These are phyloP conservation scores for Nesoenas mayeri DNA, from an alignment of 2,113 vertebrate genomes.

Conservation along the genomic window DNA sequence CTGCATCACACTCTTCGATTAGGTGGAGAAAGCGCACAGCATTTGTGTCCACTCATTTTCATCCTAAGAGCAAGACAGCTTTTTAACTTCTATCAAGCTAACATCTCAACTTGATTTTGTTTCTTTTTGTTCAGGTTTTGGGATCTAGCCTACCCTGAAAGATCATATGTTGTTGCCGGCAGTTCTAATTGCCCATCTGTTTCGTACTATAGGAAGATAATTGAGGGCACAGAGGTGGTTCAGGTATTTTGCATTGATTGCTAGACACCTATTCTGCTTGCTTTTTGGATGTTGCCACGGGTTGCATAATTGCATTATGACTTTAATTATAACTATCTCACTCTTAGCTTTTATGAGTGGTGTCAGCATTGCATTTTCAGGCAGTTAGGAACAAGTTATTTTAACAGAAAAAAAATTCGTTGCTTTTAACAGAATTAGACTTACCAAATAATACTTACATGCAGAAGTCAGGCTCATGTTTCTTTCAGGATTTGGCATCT, in stretches of 20 bases:
- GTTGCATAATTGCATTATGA: not conserved
- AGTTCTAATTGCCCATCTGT: slow-evolving; percentile 87
- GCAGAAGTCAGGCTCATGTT: not conserved
- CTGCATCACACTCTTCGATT: not conserved
- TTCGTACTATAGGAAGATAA: slow-evolving; percentile 96
- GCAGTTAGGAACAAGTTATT: not conserved
- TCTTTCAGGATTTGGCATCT: not conserved
- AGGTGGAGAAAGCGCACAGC: not conserved
- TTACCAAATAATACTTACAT: not conserved
- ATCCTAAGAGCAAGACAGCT: not conserved
- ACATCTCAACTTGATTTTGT: not conserved
- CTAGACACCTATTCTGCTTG: not conserved
- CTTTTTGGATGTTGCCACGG: not conserved
- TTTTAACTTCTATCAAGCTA: not conserved
- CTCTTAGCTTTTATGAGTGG: not conserved
- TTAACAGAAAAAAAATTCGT: not conserved
- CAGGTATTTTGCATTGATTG: slow-evolving; percentile 80
- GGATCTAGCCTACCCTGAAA: slow-evolving; percentile 95
- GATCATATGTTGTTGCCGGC: slow-evolving; percentile 92
- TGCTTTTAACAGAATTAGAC: not conserved
- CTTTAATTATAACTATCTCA: not conserved
- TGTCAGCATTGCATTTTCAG: not conserved
- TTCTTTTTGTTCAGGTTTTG: slow-evolving; percentile 84
- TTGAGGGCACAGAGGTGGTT: slow-evolving; percentile 95
- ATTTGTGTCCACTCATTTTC: not conserved